Base-by-base conservation (phyloP, 2,797 vertebrate genomes). In the Darevskia nairensis region DNA sequence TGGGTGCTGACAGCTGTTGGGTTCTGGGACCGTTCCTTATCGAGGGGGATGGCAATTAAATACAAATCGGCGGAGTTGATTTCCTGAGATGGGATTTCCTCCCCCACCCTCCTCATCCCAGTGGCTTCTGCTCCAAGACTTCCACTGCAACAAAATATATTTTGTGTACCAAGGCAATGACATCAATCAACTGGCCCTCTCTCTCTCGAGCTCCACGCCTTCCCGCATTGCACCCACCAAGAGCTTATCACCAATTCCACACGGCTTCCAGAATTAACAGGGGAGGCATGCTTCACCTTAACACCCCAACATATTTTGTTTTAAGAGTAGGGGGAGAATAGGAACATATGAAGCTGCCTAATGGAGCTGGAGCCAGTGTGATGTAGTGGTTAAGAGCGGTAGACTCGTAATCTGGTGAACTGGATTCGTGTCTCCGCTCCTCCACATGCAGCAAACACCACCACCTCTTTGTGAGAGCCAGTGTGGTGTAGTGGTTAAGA, bases 51-150 rank as follows among this genome's bases (percentile, higher is more conserved):
- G 32, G 55, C 72, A 82, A 74, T 89, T 66, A 74, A 82, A 59
- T 41, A 46, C 76, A 80, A 72, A 84, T 25, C 39, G 2, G 77
- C 85, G 89, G 93, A 89, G 89, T 84, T 78, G 21, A 86, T 89
- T 93, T 92, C 92, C 87, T 79, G 86, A 59, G 82, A 85, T 15
- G 9, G 13, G 50, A 46, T 55, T 0, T 13, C 29, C 41, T 13
- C 10, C 19, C 19, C 1, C 74, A 21, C 9, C 50, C 80, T 25
- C 55, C 15, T 15, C 72, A 61, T 64, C 8, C 8, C 39, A 27
- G 29, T 1, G 25, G 11, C 8, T 25, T 17, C 8, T 2, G 6
- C 23, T 66, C 25, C 59, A 39, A 32, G 15, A 35, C 8, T 25
- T 1, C n/a, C 41, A 6, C 29, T 6, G 39, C 1, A 25, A 50